Conservation (phyloP, 2,113 vertebrate species). For the Sturnus vulgaris region DNA sequence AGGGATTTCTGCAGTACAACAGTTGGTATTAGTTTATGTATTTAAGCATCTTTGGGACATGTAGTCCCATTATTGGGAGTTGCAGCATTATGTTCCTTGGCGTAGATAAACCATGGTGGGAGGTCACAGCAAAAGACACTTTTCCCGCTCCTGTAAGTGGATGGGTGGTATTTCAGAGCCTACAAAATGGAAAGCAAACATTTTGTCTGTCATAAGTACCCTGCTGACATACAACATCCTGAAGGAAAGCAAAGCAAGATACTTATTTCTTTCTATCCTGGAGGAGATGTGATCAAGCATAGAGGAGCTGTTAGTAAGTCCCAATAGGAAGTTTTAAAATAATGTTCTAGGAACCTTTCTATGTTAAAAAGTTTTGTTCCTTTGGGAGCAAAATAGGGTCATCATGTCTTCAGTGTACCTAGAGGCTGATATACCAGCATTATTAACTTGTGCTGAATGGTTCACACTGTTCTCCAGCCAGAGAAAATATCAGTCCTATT, state of each 20-base stretch:
- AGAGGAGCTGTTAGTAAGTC: not conserved
- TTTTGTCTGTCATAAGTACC: not conserved
- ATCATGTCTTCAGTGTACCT: not conserved
- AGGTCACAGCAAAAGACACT: not conserved
- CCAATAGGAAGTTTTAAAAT: not conserved
- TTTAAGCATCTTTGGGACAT: not conserved
- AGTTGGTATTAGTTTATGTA: not conserved
- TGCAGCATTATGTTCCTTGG: not conserved
- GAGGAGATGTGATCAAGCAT: not conserved
- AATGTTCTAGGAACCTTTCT: not conserved
- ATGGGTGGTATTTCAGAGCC: not conserved
- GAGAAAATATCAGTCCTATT: not conserved
- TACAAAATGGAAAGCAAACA: not conserved
- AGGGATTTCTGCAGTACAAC: not conserved
- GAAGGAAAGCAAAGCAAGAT: not conserved
- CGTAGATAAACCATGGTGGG: accelerated
- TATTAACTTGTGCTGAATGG: not conserved
- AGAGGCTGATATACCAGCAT: not conserved
- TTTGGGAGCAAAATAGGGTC: not conserved
- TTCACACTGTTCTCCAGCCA: not conserved
- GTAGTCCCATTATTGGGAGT: not conserved
- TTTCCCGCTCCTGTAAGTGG: not conserved
- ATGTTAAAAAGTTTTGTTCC: not conserved
- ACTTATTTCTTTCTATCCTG: not conserved
- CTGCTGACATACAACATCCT: not conserved